Conservation (phyloP, 2,888 invertebrate species). For the Hyposoter didymator region DNA sequence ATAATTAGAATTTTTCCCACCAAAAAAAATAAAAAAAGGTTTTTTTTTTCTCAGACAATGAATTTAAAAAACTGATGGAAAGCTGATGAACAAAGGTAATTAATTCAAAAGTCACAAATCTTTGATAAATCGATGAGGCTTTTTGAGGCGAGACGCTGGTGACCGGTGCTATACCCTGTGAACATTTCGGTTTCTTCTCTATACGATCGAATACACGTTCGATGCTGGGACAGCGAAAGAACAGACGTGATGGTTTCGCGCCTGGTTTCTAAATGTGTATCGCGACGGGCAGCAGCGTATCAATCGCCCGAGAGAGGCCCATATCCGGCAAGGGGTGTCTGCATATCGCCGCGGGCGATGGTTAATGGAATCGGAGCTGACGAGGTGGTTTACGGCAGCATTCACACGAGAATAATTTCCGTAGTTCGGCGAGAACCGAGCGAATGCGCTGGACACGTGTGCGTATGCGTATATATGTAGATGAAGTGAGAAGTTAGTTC, state of each 20-base stretch:
- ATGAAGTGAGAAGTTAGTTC: constrained; percentile 15
- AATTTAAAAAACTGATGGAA: no score
- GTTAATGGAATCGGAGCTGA: constrained; percentile 72
- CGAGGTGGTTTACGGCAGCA: constrained; percentile 71
- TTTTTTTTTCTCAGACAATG: no score
- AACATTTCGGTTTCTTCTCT: constrained; percentile 28
- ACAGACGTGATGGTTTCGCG: constrained; percentile 36
- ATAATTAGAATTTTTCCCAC: no score
- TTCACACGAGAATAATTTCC: constrained; percentile 73
- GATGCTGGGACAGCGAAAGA: constrained; percentile 53
- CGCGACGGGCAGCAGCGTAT: constrained; percentile 68
- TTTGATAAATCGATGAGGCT: constrained; percentile 23
- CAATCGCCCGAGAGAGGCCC: constrained; percentile 68
- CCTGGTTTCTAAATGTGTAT: constrained; percentile 45
- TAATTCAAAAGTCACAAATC: background rate
- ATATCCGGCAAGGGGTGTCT: constrained; percentile 63
- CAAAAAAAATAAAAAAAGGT: no score
- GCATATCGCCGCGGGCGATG: constrained; percentile 69
- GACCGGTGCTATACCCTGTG: constrained; percentile 33
- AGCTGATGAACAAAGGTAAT: constrained; percentile 3
- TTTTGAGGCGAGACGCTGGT: background rate
- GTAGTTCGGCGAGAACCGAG: constrained; percentile 57
- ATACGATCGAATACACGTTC: constrained; percentile 69
- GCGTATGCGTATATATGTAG: background rate
- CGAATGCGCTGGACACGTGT: constrained; percentile 37